Evolutionary conservation across 2,113 vertebrate species (phyloP), one percentile per base, ranked within the genome.

Genomic region (Pomatorhinus ruficollis): DNA sequence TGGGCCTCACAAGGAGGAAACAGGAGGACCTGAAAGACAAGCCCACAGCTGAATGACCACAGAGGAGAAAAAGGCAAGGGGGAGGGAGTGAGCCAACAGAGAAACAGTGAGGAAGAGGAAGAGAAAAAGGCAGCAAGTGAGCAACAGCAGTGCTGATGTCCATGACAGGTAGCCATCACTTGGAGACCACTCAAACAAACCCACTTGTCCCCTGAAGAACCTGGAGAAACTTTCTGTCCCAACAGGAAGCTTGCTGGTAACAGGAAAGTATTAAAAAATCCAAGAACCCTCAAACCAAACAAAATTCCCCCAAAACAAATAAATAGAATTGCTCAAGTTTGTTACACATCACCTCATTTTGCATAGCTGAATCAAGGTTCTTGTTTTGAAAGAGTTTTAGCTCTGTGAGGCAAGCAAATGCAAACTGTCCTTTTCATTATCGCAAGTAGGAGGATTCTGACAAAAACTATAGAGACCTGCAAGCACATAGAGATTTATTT

Each of bases 1-100:
- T 77, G 94, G 97, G 94, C 97, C 95, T 90, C 95, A 89, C 80
- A 83, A 78, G 97, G 87, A 97, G 98, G 97, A 98, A 98, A 95
- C 96, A 88, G 91, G 84, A 97, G 94, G 95, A 91, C 77, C 90
- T 68, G 69, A 64, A 93, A 95, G 97, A 96, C 88, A 92, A 94
- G 81, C 68, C 86, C 88, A 74, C 37, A 40, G 83, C 39, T 7
- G 3, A 87, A 78, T 1, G 37, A 61, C 39, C 49, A 9, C 72
- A 66, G 88, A 91, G 79, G 57, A 63, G 85, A 69, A 64, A 75
- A 95, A 60, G 35, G 42, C 81, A n/a, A 22, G 44, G 52, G 30
- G 0, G 2, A 5, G 24, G 9, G 25, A 13, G 33, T 37, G 15
- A 14, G 35, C 10, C 4, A 15, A 39, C 28, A 71, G 53, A 53